Conservation (phyloP, 2,113 vertebrate species). For the Melanerpes aurifrons region DNA sequence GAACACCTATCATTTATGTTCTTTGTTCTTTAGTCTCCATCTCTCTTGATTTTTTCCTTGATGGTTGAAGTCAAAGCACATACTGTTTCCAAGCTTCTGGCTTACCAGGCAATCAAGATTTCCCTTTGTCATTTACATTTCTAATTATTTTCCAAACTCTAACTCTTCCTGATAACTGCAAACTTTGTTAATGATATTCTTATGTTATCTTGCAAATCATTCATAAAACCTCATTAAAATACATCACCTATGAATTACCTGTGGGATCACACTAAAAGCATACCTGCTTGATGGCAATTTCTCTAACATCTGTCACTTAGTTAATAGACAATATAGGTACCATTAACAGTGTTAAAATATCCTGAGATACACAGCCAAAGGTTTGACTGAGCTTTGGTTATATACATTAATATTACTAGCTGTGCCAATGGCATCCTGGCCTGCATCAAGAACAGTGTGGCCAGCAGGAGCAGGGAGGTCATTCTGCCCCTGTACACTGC, state of each 20-base stretch:
- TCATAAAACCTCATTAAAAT: conserved; percentile 9
- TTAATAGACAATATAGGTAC: background rate
- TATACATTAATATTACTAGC: background rate
- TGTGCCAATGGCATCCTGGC: background rate
- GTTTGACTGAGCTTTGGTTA: background rate
- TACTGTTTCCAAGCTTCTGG: background rate
- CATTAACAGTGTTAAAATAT: background rate
- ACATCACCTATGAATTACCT: background rate
- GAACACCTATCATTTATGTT: background rate
- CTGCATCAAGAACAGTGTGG: too few species aligned
- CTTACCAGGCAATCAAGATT: background rate
- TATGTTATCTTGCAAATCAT: background rate
- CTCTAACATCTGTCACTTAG: background rate
- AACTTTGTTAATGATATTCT: background rate
- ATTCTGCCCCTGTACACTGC: too few species aligned
- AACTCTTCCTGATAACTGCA: background rate
- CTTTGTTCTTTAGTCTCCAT: background rate
- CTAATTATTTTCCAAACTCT: background rate
- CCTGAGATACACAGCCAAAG: background rate
- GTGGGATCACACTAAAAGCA: background rate
- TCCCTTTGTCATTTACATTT: background rate
- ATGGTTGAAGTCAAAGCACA: background rate
- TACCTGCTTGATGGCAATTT: background rate
- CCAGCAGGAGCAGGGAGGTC: too few species aligned
- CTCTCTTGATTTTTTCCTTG: background rate